phyloP scores from a whole-genome alignment of 2,113 vertebrate genomes.

The Amazona vittata region DNA sequence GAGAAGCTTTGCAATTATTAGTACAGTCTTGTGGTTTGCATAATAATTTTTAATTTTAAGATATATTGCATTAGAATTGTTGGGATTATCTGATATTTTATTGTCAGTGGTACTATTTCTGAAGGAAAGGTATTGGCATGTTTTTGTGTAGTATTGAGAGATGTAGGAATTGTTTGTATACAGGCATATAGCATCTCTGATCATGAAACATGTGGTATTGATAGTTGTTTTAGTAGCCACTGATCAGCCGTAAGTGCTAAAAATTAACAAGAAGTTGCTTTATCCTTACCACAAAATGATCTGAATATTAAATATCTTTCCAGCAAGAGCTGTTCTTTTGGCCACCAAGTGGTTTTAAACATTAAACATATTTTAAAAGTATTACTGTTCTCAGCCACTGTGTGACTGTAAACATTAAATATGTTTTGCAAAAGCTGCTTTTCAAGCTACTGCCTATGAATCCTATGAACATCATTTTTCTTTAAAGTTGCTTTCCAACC shows the following conservation, averaged over 20 bases:
- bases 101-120: background rate
- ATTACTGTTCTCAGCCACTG: constrained; percentile 50
- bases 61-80: background rate
- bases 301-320: constrained; percentile 62
- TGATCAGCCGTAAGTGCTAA: constrained; percentile 68
- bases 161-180: background rate
- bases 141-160: constrained; percentile 9
- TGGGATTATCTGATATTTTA: background rate
- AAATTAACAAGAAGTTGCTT: constrained; percentile 69
- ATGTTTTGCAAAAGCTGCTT: constrained; percentile 71
- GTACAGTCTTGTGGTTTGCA: background rate
- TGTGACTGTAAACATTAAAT: constrained; percentile 72
- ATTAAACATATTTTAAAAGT: constrained; percentile 70
- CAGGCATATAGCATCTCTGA: background rate
- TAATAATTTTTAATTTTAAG: background rate
- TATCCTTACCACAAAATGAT: constrained; percentile 41
- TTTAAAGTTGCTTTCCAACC: constrained; percentile 67
- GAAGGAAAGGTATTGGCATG: background rate
- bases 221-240: constrained; percentile 32
- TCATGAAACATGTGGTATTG: constrained; percentile 1
- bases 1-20: background rate
- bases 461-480: constrained; percentile 68
- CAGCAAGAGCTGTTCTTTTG: constrained; percentile 9
- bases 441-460: constrained; percentile 48
- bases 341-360: constrained; percentile 53